Evolutionary conservation across 1,140 invertebrate species (phyloP), one percentile per base, ranked within the genome.

Genomic region (Scaptodrosophila lebanonensis): DNA sequence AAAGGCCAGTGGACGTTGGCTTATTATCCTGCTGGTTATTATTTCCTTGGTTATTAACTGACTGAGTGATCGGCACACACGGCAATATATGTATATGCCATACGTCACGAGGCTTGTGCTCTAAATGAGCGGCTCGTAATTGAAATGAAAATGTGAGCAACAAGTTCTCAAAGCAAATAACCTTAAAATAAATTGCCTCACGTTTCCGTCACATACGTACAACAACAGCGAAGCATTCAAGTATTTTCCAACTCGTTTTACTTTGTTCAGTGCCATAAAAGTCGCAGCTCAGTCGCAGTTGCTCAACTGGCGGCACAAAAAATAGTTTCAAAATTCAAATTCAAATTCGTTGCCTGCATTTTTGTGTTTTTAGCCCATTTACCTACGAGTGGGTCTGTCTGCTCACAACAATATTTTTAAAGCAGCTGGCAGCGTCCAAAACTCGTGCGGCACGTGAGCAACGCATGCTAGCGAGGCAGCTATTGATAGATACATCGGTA

Each of bases 101-200:
- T 25, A 25, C 22, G 22, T 25, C 22, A 25, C 8, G 8, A 25
- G 22, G 22, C 22, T 4, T 25, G 22, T 8, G 22, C 3, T 25
- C 3, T 25, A 25, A 25, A 25, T 8, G 3, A 4, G 8, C 22
- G 3, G 22, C 8, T 77, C 65, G 67, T 79, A 77, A 82, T 82
- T 73, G 73, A 79, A 77, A 79, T 69, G 68, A 65, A 76, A 79
- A 79, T 82, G 75, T 69, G 75, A 68, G 73, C 73, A 77, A 77
- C 73, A 77, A 77, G 73, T 77, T 82, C 68, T 82, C 64, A 65
- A 42, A 66, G 61, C 48, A 61, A 73, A 77, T 79, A 77, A 77
- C 73, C 73, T 77, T 77, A 77, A 73, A 82, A 77, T 77, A 69
- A 77, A 77, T 77, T 79, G 75, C 73, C 60, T 82, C 73, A 77